Evolutionary conservation across 1,140 invertebrate species (phyloP), one percentile per base, ranked within the genome.

Genomic region (Gonatopus flavifemur): DNA sequence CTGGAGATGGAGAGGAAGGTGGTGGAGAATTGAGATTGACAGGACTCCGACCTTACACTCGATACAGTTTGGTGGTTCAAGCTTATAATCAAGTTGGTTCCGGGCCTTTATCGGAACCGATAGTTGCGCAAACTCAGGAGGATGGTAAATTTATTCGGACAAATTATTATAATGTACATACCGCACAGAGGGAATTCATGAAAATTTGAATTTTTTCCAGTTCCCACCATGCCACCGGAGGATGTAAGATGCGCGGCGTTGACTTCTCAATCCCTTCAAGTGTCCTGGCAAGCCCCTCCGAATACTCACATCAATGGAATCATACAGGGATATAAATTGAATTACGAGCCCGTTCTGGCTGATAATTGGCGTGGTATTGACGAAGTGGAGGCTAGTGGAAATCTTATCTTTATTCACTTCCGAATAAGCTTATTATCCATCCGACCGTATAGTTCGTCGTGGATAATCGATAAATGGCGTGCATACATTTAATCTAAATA

Each of bases 21-120:
- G 82, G 79, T 2, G 85, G 83, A 0, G 86, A 88, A 66, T 62
- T 86, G 15, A 69, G 86, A 28, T 70, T 88, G 4, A 80, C 80
- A 9, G 85, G 83, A 13, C 74, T 94, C 22, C 76, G 83, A 37
- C 90, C 91, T 55, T 93, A 87, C 63, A 89, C 89, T 0, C 80
- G 87, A 44, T 94, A 94, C 62, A 83, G 83, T 2, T 80, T 93
- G 10, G 85, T 91, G 22, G 87, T 92, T 31, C 90, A 93, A 71
- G 90, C 91, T 1, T 93, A 89, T 69, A 96, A 95, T 76, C 85
- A 87, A 64, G 85, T 91, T 38, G 93, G 92, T 9, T 81, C 85
- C 2, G 91, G 91, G 20, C 92, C 91, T 3, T 74, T 87, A 0
- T 89, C 88, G 0, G 86, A 89, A 38, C 85, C 88, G 32, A 79